These are phyloP conservation scores for Prolemur simus DNA, from an alignment of 2,113 vertebrate species.

Conservation along the genomic window DNA sequence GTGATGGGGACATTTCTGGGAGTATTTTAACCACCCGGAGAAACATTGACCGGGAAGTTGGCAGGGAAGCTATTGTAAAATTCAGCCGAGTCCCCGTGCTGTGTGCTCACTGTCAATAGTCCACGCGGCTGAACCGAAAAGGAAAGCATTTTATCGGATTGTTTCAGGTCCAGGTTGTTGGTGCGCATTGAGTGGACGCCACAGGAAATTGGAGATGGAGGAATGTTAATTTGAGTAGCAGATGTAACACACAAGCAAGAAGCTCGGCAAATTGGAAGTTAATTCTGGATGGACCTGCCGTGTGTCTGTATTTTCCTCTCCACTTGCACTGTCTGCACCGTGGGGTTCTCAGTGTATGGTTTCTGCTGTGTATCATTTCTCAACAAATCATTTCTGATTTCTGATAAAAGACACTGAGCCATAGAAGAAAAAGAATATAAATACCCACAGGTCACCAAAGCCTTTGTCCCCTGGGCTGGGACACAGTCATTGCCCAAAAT, in stretches of 20 bases:
- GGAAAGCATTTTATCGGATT: slow-evolving; percentile 60
- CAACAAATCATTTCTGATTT: not conserved
- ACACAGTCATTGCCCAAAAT: slow-evolving; percentile 39
- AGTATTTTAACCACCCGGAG: slow-evolving; percentile 26
- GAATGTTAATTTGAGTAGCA: slow-evolving; percentile 40
- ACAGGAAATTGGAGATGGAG: slow-evolving; percentile 54
- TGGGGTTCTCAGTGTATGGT: accelerated
- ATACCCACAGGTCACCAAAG: slow-evolving; percentile 17
- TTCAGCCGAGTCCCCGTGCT: not conserved
- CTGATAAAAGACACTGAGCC: slow-evolving; percentile 6
- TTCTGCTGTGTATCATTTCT: not conserved
- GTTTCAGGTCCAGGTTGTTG: not conserved
- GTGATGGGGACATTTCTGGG: slow-evolving; percentile 37
- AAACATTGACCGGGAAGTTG: slow-evolving; percentile 43
- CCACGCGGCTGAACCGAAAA: not conserved
- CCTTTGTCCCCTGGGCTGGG: slow-evolving; percentile 11
- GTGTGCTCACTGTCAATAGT: not conserved
- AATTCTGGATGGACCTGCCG: not conserved
- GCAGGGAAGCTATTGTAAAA: slow-evolving; percentile 52
- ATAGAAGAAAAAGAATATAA: slow-evolving; percentile 51
- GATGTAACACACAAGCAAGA: slow-evolving; percentile 17
- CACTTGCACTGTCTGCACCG: accelerated
- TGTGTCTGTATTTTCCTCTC: not conserved
- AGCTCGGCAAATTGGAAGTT: slow-evolving; percentile 16
- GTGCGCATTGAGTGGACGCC: not conserved